Base-by-base conservation (phyloP, 1,140 invertebrate species). In the Leptinotarsa texana region DNA sequence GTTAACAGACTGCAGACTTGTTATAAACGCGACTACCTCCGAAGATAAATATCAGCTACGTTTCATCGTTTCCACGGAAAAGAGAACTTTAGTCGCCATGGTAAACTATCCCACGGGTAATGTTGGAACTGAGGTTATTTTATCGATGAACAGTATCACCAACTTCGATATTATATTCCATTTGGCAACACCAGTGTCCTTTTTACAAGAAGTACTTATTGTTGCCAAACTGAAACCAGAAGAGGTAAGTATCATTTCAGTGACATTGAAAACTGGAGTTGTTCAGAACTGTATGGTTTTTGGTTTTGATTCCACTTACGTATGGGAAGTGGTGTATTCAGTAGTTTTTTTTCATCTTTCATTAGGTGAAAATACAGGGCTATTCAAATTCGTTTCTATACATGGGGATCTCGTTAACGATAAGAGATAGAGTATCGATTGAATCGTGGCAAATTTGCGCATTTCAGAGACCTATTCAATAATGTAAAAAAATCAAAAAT, bases 91-190 rank as follows among this genome's bases (percentile, higher is more conserved):
- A 0, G 91, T 94, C 1, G 92, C 92, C 0, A 89, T 93, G 82
- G 83, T 94, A 0, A 86, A 88, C 21, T 90, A 90, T 1, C 90
- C 92, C 0, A 86, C 88, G 24, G 89, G 90, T 24, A 89, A 89
- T n/a, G 79, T 92, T 1, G 93, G 93, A 67, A 81, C 90, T 27
- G 93, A 95, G 85, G 83, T 89, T 0, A 77, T 92, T 3, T 88
- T 92, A 3, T 89, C 89, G 5, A 76, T 90, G 18, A 77, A 85
- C 2, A 88, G 89, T 62, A 78, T 90, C 4, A 85, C 88, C 71
- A 88, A 93, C 81, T 94, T 94, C 80, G 89, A 94, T 83, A 83
- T 94, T 1, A 92, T 91, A 76, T 86, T 94, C 0, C 89, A 90
- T 73, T 77, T 94, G 1, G 92, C 92, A 1, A 90, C 93, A 3